Evolutionary conservation across 2,113 vertebrate genomes (phyloP).

Genomic region (Hypanus sabinus): DNA sequence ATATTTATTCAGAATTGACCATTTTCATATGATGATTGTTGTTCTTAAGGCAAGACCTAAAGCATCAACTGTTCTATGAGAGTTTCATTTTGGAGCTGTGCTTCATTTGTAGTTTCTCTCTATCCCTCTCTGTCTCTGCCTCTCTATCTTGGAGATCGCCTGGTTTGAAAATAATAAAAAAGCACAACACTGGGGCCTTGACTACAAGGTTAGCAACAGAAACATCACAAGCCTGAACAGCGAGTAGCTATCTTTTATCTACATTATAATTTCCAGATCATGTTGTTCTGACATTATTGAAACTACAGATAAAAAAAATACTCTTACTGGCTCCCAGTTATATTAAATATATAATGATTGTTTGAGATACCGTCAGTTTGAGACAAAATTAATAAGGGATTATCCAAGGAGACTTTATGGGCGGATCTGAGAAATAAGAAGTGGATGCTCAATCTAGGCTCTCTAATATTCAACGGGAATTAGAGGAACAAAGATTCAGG

Average conservation of each 20-base stretch:
- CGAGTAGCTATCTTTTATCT: slow-evolving; percentile 28
- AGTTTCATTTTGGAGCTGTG: not conserved
- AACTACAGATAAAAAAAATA: not conserved
- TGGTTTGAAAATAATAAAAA: slow-evolving; percentile 47
- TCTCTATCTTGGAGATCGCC: slow-evolving; percentile 42
- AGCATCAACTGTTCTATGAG: not conserved
- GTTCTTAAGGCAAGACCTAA: not conserved
- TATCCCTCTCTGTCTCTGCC: not conserved
- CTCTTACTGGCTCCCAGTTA: not conserved
- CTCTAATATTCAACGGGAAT: too few species aligned
- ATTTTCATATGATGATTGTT: not conserved
- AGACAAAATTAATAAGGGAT: too few species aligned
- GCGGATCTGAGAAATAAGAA: too few species aligned
- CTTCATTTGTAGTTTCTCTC: slow-evolving; percentile 8
- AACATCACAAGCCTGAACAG: slow-evolving; percentile 46
- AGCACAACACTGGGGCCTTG: slow-evolving; percentile 44
- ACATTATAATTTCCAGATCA: not conserved
- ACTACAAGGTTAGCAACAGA: slow-evolving; percentile 46
- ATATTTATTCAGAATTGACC: not conserved
- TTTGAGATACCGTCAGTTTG: not conserved
- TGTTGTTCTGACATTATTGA: not conserved
- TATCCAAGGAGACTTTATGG: too few species aligned
- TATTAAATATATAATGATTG: not conserved
- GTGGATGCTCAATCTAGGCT: too few species aligned
- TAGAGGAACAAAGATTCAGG: too few species aligned